Conservation (phyloP, 2,113 vertebrate genomes). For the Caretta caretta region DNA sequence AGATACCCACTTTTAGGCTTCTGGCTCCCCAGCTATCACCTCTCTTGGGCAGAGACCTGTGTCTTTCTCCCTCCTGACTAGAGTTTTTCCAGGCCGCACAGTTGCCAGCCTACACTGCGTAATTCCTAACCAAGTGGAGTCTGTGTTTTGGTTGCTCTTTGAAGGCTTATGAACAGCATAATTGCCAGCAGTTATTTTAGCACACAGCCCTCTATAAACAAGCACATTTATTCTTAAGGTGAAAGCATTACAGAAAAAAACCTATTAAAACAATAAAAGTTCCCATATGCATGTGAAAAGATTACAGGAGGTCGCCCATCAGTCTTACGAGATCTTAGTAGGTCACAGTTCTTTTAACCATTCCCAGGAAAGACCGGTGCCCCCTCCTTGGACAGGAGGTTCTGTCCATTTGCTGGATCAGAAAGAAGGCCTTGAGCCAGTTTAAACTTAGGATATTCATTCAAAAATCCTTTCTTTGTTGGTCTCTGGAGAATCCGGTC, state of each 20-base stretch:
- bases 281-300: background rate
- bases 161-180: background rate
- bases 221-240: background rate
- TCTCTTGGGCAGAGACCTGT: too few relatives aligned
- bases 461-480: too few relatives aligned
- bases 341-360: background rate
- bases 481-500: too few relatives aligned
- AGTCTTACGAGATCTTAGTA: background rate
- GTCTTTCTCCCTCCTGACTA: background rate
- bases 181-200: background rate
- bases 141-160: background rate
- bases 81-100: too few relatives aligned
- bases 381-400: too few relatives aligned
- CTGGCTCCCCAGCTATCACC: background rate
- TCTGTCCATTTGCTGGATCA: too few relatives aligned
- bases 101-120: too few relatives aligned
- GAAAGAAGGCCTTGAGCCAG: too few relatives aligned
- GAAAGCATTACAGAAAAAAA: background rate
- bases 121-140: too few relatives aligned
- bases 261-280: background rate
- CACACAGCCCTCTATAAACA: background rate
- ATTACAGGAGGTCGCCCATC: background rate
- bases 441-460: too few relatives aligned
- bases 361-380: background rate
- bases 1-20: background rate